A percentile compares a stretch with the other conserved stretches of the same genome.
phyloP scores from a whole-genome alignment of 53 echinoderm and acorn worm species.

The Mesocentrotus franciscanus region DNA sequence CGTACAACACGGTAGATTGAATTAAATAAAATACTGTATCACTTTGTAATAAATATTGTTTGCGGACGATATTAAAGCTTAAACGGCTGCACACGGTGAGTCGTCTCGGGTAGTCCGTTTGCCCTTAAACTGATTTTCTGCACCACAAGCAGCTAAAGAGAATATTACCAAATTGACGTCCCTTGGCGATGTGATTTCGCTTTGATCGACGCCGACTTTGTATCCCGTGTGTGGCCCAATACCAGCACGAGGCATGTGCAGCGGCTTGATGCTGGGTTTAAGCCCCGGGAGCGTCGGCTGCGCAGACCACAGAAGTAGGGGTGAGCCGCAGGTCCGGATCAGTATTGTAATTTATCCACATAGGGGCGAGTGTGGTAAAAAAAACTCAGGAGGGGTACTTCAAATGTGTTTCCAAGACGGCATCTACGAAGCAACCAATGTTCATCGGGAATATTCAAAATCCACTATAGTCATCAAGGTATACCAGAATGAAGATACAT shows the following conservation, averaged over 20 bases:
- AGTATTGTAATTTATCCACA: conserved; percentile 57
- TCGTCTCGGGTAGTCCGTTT: conserved; percentile 27
- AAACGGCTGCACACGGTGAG: conserved; percentile 47
- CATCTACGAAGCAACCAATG: not conserved
- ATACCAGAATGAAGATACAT: not conserved
- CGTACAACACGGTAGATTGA: not conserved
- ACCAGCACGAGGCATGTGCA: conserved; percentile 45
- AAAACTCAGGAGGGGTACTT: not conserved
- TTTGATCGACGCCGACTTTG: conserved; percentile 43
- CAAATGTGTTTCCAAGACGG: not conserved
- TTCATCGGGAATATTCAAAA: not conserved
- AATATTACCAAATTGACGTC: conserved; percentile 58
- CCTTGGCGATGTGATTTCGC: conserved; percentile 33
- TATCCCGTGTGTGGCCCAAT: conserved; percentile 60
- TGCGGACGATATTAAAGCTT: conserved; percentile 50
- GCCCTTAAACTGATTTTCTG: conserved; percentile 53
- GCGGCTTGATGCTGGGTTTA: conserved; percentile 49
- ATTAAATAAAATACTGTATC: conserved; percentile 33
- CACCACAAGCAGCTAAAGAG: conserved; percentile 32
- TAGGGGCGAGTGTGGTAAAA: not conserved
- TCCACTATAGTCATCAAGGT: not conserved
- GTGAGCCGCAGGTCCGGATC: conserved; percentile 52
- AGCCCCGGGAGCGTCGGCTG: conserved; percentile 64
- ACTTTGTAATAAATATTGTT: conserved; percentile 61
- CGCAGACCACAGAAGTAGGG: conserved; percentile 48